A percentile compares a stretch with the other conserved stretches of the same genome.
Evolutionary conservation across 2,888 invertebrate genomes (phyloP).

Genomic region (Mylabris sibirica): DNA sequence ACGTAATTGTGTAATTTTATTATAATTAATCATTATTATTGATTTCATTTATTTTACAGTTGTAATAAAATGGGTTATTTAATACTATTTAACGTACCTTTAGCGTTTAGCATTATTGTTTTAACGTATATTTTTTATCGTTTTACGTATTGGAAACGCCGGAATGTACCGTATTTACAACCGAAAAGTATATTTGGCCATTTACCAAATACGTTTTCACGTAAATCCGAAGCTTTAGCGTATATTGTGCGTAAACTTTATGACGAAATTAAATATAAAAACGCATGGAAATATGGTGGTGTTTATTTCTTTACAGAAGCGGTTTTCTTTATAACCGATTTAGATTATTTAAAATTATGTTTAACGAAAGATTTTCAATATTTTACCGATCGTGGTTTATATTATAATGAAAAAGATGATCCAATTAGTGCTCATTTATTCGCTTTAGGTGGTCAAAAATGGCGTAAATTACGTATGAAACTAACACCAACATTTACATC

Average conservation of each 20-base stretch:
- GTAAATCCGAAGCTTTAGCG: slow-evolving; percentile 7
- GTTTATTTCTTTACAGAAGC: slow-evolving; percentile 34
- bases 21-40: neutral
- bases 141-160: slow-evolving; percentile 35
- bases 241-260: slow-evolving; percentile 15
- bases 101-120: neutral
- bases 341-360: slow-evolving; percentile 45
- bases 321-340: slow-evolving; percentile 44
- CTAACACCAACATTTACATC: slow-evolving; percentile 48
- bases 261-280: slow-evolving; percentile 18
- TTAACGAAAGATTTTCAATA: slow-evolving; percentile 48
- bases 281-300: slow-evolving; percentile 20
- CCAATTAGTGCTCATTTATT: slow-evolving; percentile 47
- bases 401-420: slow-evolving; percentile 41
- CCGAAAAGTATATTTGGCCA: slow-evolving; percentile 30
- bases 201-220: slow-evolving; percentile 12
- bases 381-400: slow-evolving; percentile 47
- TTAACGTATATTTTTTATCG: slow-evolving; percentile 41
- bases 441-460: slow-evolving; percentile 47
- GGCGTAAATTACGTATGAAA: slow-evolving; percentile 56
- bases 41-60: no score
- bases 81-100: neutral
- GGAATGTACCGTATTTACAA: slow-evolving; percentile 21
- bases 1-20: neutral
- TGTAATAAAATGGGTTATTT: neutral